Evolutionary conservation across 1,140 invertebrate species (phyloP), one percentile per base, ranked within the genome.

Genomic region (Heterodera schachtii): DNA sequence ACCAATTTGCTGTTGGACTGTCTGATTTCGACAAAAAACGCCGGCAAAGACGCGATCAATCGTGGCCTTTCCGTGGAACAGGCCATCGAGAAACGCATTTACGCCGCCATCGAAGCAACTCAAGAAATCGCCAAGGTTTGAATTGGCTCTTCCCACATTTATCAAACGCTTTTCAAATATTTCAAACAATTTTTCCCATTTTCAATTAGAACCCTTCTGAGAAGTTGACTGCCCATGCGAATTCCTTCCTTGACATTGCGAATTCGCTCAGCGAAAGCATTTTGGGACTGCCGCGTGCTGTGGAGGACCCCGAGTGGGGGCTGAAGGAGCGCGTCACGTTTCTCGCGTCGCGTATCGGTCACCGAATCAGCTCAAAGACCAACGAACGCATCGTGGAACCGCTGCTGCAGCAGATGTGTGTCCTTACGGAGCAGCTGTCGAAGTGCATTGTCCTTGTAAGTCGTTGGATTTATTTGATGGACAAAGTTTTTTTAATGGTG

Each of bases 1-100:
- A 73, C 82, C 41, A 83, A 84, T 76, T 13, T 84, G 46, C 46
- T 84, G 3, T 69, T 84, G 44, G 76, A 85, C 43, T 73, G 83
- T 60, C 52, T 84, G 46, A 85, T 84, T 46, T 73, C 64, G 13
- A 85, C 83, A n/a, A 84, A 84, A 57, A 64, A 84, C 52, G 71
- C 66, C 3, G 76, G 83, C 1, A 77, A 43, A 31, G 69, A 41
- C 44, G 57, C 60, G 2, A 75, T 70, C 4, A 64, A 79, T 43
- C 21, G n/a, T 16, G 57, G 57, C 13, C 7, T 71, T 5, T 57
- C 52, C 13, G 52, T 64, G 5, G 79, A 84, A 46, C 19, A 81
- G 16, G 70, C 70, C 4, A 70, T 84, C 19, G 83, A 84, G 64
- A 52, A 81, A 44, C 57, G 57, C 64, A 79, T 84, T 21, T 77